Evolutionary conservation across 1,140 invertebrate species (phyloP).

Genomic region (Conus betulinus): DNA sequence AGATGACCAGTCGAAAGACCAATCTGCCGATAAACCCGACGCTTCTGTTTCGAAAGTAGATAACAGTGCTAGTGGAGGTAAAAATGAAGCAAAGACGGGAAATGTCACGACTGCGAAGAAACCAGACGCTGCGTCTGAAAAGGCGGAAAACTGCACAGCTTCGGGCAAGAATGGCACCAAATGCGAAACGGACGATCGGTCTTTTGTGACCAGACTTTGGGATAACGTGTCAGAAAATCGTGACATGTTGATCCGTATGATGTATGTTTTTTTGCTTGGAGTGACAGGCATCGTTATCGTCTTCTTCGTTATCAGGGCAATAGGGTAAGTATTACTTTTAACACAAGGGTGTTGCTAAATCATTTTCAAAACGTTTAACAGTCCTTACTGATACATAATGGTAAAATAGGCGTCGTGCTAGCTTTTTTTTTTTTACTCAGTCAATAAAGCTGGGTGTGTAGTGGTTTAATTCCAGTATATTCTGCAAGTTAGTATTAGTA

Average conservation of each 20-base stretch:
- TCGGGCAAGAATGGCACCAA: neutral
- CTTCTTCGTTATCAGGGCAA: slow-evolving; percentile 53
- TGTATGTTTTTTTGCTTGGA: slow-evolving; percentile 58
- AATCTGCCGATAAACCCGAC: neutral
- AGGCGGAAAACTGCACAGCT: neutral
- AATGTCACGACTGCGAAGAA: slow-evolving; percentile 17
- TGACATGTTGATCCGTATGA: slow-evolving; percentile 56
- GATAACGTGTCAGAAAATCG: slow-evolving; percentile 45
- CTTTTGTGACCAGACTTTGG: slow-evolving; percentile 1
- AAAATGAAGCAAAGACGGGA: neutral
- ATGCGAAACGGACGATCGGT: neutral
- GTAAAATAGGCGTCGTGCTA: too few relatives aligned
- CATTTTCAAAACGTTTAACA: too few relatives aligned
- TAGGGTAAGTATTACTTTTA: slow-evolving; percentile 46
- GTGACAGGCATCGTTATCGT: slow-evolving; percentile 56
- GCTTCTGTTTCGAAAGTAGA: neutral
- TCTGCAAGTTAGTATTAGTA: too few relatives aligned
- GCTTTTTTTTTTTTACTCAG: slow-evolving; percentile 3
- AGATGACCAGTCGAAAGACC: slow-evolving; percentile 1
- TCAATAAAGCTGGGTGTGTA: too few relatives aligned
- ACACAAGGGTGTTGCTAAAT: too few relatives aligned
- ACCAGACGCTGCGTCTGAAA: slow-evolving; percentile 2
- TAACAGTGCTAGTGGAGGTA: neutral
- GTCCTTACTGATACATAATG: too few relatives aligned
- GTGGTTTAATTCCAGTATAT: too few relatives aligned